Conservation (phyloP, 2,113 vertebrate species). For the Pseudorhombus dupliciocellatus region DNA sequence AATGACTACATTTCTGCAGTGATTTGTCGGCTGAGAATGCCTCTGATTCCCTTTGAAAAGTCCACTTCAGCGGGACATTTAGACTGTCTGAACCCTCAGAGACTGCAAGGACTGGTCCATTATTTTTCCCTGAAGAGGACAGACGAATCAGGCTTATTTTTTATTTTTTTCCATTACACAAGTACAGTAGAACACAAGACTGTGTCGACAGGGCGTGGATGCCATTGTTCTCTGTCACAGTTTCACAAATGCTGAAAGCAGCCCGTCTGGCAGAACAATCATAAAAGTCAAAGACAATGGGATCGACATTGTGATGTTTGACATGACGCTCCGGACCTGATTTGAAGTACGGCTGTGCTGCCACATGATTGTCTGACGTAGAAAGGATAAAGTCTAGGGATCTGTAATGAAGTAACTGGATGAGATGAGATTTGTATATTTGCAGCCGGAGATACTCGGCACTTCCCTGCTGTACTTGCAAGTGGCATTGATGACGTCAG, state of each 20-base stretch:
- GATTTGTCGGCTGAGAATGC: conserved; percentile 56
- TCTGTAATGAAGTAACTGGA: not conserved
- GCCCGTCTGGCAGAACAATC: not conserved
- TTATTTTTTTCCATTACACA: conserved; percentile 28
- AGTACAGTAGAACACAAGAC: no score
- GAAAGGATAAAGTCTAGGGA: not conserved
- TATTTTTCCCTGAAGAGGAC: conserved; percentile 47
- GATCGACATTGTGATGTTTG: not conserved
- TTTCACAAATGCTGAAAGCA: not conserved
- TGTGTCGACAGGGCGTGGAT: not conserved
- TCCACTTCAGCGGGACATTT: conserved; percentile 61
- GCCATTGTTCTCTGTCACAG: not conserved
- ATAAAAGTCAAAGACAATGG: not conserved
- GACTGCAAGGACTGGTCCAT: conserved; percentile 56
- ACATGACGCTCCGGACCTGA: not conserved
- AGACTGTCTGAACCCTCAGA: conserved; percentile 53
- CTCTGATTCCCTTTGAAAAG: conserved; percentile 58
- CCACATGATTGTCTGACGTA: not conserved
- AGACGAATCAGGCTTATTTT: conserved; percentile 39
- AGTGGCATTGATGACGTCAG: not conserved
- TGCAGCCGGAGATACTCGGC: not conserved
- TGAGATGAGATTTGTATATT: not conserved
- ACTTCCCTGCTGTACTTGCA: not conserved
- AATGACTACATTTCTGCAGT: conserved; percentile 63
- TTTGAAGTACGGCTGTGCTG: not conserved